Evolutionary conservation across 2,888 invertebrate species (phyloP).

Genomic region (Conchocele bisecta): DNA sequence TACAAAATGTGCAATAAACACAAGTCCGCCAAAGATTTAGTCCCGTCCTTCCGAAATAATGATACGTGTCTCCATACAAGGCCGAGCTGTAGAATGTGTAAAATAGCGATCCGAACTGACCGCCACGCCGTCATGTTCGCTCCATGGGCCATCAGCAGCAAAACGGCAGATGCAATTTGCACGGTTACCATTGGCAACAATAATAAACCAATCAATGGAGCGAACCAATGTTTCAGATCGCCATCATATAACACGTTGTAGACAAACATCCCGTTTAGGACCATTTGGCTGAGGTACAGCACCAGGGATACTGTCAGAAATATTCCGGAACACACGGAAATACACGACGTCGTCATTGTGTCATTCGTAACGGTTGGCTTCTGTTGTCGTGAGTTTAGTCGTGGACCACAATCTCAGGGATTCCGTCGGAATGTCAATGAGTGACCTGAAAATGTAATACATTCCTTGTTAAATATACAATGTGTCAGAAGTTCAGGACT

Average conservation of each 20-base stretch:
- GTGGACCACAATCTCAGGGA: no score
- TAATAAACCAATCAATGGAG: slow-evolving; percentile 88
- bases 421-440: no score
- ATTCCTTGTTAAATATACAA: no score
- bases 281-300: slow-evolving; percentile 68
- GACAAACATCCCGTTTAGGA: slow-evolving; percentile 82
- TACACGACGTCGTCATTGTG: slow-evolving; percentile 20
- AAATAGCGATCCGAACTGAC: slow-evolving; percentile 86
- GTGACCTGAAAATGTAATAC: no score
- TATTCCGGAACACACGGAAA: slow-evolving; percentile 65
- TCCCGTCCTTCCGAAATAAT: slow-evolving; percentile 92
- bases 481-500: no score
- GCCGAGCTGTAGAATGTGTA: slow-evolving; percentile 83
- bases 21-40: slow-evolving; percentile 89
- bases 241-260: slow-evolving; percentile 83
- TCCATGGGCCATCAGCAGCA: slow-evolving; percentile 62
- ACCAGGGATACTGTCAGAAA: slow-evolving; percentile 66
- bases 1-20: slow-evolving; percentile 92
- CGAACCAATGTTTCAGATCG: slow-evolving; percentile 85
- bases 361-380: no score
- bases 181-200: slow-evolving; percentile 87
- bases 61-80: slow-evolving; percentile 89
- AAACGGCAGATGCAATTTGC: slow-evolving; percentile 86
- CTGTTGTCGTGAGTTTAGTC: no score
- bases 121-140: slow-evolving; percentile 59